Percentiles rank a stretch among this genome's conserved stretches.
Conservation (phyloP, 2,888 invertebrate genomes). For the Papilio demoleus region DNA sequence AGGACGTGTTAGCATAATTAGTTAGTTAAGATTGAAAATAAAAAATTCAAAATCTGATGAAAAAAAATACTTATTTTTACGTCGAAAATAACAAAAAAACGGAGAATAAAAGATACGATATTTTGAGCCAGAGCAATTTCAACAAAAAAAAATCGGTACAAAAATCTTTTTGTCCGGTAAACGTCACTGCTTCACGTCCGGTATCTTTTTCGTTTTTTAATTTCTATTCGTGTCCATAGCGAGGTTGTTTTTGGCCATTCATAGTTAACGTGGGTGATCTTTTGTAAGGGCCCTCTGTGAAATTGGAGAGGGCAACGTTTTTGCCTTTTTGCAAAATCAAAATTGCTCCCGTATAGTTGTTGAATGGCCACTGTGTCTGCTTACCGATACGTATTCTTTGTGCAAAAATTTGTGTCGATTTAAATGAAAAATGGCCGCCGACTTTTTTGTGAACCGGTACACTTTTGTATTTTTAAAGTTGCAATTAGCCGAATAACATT, state of each 20-base stretch:
- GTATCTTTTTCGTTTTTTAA: constrained; percentile 76
- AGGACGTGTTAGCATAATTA: no score
- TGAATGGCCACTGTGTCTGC: constrained; percentile 57
- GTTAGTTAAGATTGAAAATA: background rate
- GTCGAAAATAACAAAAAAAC: background rate
- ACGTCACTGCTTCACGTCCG: constrained; percentile 50
- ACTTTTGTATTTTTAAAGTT: constrained; percentile 17
- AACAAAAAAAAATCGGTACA: constrained; percentile 19
- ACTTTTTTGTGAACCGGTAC: constrained; percentile 27
- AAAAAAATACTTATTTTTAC: background rate
- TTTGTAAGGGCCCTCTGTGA: constrained; percentile 80
- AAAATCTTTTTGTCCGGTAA: constrained; percentile 19
- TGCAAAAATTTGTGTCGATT: constrained; percentile 35
- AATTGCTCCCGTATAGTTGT: constrained; percentile 63
- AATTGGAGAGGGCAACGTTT: constrained; percentile 77
- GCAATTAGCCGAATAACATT: constrained; percentile 4
- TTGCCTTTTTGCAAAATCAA: constrained; percentile 75
- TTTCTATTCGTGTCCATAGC: constrained; percentile 73
- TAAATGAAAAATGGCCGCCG: constrained; percentile 27
- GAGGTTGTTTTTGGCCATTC: constrained; percentile 77
- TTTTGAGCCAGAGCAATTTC: constrained; percentile 13
- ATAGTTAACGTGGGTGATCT: constrained; percentile 82
- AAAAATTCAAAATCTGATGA: background rate
- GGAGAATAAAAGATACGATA: background rate
- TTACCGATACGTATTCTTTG: constrained; percentile 38